Evolutionary conservation across 2,113 vertebrate genomes (phyloP).

Genomic region (Delphinapterus leucas): DNA sequence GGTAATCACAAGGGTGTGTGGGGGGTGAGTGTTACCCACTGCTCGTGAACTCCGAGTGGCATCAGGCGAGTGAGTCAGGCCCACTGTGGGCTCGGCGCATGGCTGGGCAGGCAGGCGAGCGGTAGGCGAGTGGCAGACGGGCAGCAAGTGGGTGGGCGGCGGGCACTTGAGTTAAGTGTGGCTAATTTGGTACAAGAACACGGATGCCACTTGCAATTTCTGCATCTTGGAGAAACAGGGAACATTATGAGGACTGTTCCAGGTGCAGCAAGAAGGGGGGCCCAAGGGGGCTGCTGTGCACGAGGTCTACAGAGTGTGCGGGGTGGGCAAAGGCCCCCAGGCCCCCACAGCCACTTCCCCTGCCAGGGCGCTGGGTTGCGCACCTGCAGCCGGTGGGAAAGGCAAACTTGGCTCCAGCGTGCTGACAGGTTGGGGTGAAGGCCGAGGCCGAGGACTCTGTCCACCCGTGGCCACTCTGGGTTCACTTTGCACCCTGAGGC

Average conservation of each 20-base stretch:
- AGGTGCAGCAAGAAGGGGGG: neutral
- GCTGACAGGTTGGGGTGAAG: neutral
- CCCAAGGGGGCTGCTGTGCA: neutral
- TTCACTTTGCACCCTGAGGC: neutral
- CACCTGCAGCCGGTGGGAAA: neutral
- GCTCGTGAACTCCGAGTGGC: conserved; percentile 56
- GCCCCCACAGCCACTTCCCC: neutral
- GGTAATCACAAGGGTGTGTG: neutral
- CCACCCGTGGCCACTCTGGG: accelerated
- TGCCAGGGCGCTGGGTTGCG: neutral
- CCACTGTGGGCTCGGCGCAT: accelerated
- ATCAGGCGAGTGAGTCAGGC: conserved; percentile 57
- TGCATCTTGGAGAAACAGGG: neutral
- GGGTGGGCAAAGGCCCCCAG: accelerated
- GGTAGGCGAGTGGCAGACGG: conserved; percentile 25
- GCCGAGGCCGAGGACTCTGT: neutral
- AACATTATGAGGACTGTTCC: accelerated
- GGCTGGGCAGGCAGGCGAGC: neutral
- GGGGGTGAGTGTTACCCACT: conserved; percentile 29
- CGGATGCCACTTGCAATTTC: accelerated
- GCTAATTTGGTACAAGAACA: conserved; percentile 30
- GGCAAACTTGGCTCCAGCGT: neutral
- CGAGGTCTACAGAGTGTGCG: accelerated
- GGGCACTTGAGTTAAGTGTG: neutral
- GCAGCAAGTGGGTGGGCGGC: conserved; percentile 41